Percentiles rank a stretch among this genome's conserved stretches.
Conservation (phyloP, 2,888 invertebrate species). For the Andrena camellia region DNA sequence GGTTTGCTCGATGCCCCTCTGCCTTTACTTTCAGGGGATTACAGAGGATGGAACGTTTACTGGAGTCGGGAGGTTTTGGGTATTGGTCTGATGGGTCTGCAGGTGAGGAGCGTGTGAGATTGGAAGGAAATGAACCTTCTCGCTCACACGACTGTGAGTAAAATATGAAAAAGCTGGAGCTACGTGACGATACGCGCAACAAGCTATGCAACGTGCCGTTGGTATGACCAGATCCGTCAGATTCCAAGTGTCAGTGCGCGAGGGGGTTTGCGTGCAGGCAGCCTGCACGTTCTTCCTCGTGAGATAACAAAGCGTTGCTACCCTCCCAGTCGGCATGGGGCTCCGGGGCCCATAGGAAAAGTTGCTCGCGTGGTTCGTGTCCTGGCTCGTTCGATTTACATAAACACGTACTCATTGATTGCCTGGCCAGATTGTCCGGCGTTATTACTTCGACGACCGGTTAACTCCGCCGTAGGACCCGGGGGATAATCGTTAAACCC, state of each 20-base stretch:
- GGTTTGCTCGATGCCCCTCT: background rate
- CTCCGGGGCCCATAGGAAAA: slow-evolving; percentile 67
- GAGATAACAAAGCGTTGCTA: slow-evolving; percentile 71
- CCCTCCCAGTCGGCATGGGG: slow-evolving; percentile 44
- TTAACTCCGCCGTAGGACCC: slow-evolving; percentile 69
- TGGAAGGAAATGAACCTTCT: no score
- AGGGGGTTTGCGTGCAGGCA: slow-evolving; percentile 53
- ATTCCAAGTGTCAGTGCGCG: slow-evolving; percentile 16
- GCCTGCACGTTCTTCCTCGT: slow-evolving; percentile 60
- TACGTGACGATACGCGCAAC: background rate
- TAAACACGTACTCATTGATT: slow-evolving; percentile 83
- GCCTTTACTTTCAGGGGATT: background rate
- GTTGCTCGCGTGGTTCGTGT: slow-evolving; percentile 77
- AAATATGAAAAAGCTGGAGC: background rate
- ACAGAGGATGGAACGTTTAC: background rate
- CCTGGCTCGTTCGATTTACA: slow-evolving; percentile 81
- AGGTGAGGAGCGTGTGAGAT: no score
- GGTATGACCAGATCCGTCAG: slow-evolving; percentile 42
- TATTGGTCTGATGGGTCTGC: background rate
- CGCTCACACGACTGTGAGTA: no score
- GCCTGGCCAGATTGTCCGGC: slow-evolving; percentile 78
- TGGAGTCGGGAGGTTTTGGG: background rate
- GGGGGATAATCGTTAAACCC: slow-evolving; percentile 70
- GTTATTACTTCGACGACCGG: slow-evolving; percentile 80
- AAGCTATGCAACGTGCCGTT: no score